Evolutionary conservation across 2,113 vertebrate genomes (phyloP).

Genomic region (Raphicerus campestris): DNA sequence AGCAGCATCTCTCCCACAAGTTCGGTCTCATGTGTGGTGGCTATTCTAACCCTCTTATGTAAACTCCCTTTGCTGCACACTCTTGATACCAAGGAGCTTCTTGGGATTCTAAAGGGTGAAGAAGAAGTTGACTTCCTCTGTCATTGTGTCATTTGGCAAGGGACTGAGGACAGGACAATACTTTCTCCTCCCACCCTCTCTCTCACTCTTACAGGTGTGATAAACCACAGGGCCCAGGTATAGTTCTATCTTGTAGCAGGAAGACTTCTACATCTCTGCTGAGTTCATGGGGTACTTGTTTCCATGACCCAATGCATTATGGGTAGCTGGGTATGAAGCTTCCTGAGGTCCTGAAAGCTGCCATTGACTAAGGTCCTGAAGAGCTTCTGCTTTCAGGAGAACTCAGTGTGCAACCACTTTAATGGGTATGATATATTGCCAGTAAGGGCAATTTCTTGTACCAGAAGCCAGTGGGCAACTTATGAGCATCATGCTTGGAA

Average conservation of each 20-base stretch:
- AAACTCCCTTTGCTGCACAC: not conserved
- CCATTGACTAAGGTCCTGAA: not conserved
- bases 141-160: not conserved
- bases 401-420: not conserved
- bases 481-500: not conserved
- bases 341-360: not conserved
- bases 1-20: not conserved
- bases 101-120: not conserved
- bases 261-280: not conserved
- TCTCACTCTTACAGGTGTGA: not conserved
- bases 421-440: not conserved
- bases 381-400: not conserved
- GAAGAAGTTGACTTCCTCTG: not conserved
- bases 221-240: not conserved
- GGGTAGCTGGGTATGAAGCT: not conserved
- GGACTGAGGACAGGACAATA: not conserved
- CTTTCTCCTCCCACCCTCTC: not conserved
- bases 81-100: not conserved
- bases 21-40: not conserved
- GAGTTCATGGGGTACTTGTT: not conserved
- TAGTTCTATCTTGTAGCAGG: not conserved
- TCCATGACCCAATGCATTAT: not conserved
- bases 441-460: not conserved
- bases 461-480: not conserved
- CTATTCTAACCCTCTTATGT: not conserved